Base-by-base conservation (phyloP, 2,888 invertebrate genomes). In the Adelphocoris suturalis region DNA sequence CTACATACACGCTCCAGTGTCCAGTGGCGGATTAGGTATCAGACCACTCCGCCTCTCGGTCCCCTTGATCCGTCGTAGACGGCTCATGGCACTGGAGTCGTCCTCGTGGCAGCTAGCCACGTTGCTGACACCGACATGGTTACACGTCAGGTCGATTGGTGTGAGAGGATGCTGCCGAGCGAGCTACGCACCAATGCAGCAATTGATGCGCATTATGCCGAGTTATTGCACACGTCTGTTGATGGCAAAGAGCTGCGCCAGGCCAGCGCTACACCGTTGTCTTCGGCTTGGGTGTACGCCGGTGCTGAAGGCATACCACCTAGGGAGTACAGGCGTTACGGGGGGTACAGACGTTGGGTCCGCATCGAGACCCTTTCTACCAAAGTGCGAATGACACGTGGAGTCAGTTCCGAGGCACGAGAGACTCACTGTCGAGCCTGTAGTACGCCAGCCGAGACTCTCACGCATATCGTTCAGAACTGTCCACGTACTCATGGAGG, bases 401-500 rank as follows among this genome's bases (percentile, higher is more conserved):
- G 84, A 1, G 37, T 37, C 37, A 2, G n/a, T n/a, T n/a, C n/a
- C 37, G 2, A 14, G 28, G 16, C 28, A 90, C 2, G 37, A 3
- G 47, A 48, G 1, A 82, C 16, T 3, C 3, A 11, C 85, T 93
- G 93, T 90, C 92, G 93, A 48, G 93, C 93, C 0, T 93, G 92
- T 0, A 93, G 93, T 91, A 88, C 86, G 85, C 90, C 91, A 0
- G 91, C 91, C 55, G 93, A 93, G 90, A 93, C 93, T 0, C 92
- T 92, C 47, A 92, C 92, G 5, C 93, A 93, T 81, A 89, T 92
- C 23, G 92, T 93, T 68, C 93, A 93, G 86, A 86, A 89, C 28
- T 93, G 93, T 91, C 91, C 90, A 78, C 84, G 93, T 75, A 93
- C 93, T 0, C 93, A 93, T 91, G 93, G 93, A 91, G 93, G 92